phyloP scores from a whole-genome alignment of 2,113 vertebrate species.

The Ctenomys sociabilis region DNA sequence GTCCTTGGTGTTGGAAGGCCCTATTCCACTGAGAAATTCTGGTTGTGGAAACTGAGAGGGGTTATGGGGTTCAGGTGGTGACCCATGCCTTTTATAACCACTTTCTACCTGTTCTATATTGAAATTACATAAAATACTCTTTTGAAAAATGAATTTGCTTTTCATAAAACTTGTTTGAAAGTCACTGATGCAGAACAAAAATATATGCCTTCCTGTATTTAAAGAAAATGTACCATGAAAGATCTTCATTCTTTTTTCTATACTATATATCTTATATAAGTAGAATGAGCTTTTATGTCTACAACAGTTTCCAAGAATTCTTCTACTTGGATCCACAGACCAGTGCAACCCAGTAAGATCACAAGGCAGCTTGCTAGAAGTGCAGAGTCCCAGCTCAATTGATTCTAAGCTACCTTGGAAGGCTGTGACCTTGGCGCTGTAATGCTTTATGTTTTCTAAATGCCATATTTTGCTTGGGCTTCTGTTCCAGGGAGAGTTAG shows the following conservation, averaged over 20 bases:
- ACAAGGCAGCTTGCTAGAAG: not conserved
- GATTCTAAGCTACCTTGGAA: not conserved
- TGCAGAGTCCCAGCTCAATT: not conserved
- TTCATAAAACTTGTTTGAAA: conserved; percentile 44
- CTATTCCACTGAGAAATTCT: not conserved
- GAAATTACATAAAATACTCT: conserved; percentile 36
- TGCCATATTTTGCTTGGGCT: not conserved
- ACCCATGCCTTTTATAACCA: not conserved
- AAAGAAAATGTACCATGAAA: not conserved
- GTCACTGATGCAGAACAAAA: not conserved
- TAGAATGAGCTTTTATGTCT: not conserved
- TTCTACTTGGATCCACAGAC: not conserved
- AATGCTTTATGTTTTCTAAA: not conserved
- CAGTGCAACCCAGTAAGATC: not conserved
- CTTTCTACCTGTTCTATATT: not conserved
- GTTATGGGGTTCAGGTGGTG: not conserved
- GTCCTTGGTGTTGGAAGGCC: not conserved
- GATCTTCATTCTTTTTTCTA: not conserved
- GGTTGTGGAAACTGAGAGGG: not conserved
- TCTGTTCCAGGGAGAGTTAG: not conserved
- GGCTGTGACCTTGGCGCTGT: not conserved
- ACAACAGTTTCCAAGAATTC: not conserved
- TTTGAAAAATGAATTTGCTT: conserved; percentile 3
- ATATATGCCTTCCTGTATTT: not conserved
- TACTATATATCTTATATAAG: not conserved